phyloP scores from a whole-genome alignment of 2,888 invertebrate species.

The Neuroscelio doddi region DNA sequence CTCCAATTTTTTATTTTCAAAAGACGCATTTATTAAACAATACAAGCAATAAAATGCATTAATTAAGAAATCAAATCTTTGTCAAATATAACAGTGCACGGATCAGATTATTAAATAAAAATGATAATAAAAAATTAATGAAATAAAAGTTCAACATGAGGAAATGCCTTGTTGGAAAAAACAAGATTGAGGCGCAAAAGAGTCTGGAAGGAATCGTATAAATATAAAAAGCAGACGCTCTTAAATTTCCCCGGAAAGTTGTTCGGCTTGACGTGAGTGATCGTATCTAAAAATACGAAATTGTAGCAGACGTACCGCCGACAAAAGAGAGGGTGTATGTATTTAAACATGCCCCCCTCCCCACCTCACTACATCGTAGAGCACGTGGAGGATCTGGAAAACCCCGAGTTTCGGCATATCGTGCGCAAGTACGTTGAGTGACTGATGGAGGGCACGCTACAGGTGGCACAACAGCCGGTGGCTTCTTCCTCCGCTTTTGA shows the following conservation, averaged over 20 bases:
- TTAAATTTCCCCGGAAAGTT: neutral
- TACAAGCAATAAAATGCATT: too few species aligned
- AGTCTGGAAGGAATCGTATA: neutral
- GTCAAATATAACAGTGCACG: too few species aligned
- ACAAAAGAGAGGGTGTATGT: neutral
- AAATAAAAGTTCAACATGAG: too few species aligned
- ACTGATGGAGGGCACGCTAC: slow-evolving; percentile 50
- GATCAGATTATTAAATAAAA: too few species aligned
- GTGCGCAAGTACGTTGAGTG: slow-evolving; percentile 7
- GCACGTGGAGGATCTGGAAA: slow-evolving; percentile 6
- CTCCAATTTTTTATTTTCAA: too few species aligned
- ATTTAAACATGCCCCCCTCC: neutral
- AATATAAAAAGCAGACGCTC: neutral
- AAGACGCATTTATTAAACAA: too few species aligned
- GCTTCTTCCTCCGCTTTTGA: slow-evolving; percentile 27
- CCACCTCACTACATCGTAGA: neutral
- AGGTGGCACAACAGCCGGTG: slow-evolving; percentile 51
- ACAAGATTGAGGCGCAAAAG: neutral
- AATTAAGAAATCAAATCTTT: too few species aligned
- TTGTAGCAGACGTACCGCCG: neutral
- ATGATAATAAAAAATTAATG: too few species aligned
- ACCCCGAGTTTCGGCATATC: neutral
- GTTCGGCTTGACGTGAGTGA: too few species aligned
- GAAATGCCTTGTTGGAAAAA: too few species aligned
- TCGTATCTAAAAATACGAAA: neutral